These are phyloP conservation scores for Caenorhabditis sp. DNA, from an alignment of 2,888 invertebrate species.

Conservation along the genomic window DNA sequence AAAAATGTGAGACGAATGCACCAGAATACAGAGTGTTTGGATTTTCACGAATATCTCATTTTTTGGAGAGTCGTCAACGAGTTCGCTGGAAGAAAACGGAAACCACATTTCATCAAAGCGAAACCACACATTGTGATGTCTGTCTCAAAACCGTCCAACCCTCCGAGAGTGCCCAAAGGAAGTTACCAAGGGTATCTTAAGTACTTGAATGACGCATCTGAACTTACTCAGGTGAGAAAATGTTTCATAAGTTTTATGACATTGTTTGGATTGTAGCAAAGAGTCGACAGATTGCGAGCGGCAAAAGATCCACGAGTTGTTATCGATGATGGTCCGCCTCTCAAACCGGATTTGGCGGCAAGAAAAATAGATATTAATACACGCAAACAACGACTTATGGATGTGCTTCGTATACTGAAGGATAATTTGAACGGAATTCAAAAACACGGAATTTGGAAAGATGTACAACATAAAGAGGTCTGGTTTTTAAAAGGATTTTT, in stretches of 20 bases:
- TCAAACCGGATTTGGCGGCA: slow-evolving; percentile 12
- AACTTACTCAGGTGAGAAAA: slow-evolving; percentile 6
- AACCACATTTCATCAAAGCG: not conserved
- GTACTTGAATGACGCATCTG: not conserved
- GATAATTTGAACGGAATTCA: not conserved
- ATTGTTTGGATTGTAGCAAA: too few species aligned
- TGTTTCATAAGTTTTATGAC: slow-evolving; percentile 15
- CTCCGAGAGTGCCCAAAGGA: too few species aligned
- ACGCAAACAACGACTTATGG: not conserved
- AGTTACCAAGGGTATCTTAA: too few species aligned
- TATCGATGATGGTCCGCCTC: slow-evolving; percentile 15
- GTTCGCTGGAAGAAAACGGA: slow-evolving; percentile 7
- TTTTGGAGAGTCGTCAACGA: slow-evolving; percentile 26
- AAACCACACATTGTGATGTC: too few species aligned
- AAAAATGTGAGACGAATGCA: not conserved
- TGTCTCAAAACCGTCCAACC: too few species aligned
- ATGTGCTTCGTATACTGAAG: not conserved
- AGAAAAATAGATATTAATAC: slow-evolving; percentile 6
- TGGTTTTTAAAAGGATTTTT: not conserved
- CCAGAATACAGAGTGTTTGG: not conserved
- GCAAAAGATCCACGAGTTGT: slow-evolving; percentile 18
- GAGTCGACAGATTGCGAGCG: slow-evolving; percentile 15
- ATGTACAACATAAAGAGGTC: not conserved
- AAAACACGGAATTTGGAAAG: not conserved
- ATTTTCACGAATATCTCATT: not conserved